Base-by-base conservation (phyloP, 2,113 vertebrate genomes). In the Oncorhynchus keta region DNA sequence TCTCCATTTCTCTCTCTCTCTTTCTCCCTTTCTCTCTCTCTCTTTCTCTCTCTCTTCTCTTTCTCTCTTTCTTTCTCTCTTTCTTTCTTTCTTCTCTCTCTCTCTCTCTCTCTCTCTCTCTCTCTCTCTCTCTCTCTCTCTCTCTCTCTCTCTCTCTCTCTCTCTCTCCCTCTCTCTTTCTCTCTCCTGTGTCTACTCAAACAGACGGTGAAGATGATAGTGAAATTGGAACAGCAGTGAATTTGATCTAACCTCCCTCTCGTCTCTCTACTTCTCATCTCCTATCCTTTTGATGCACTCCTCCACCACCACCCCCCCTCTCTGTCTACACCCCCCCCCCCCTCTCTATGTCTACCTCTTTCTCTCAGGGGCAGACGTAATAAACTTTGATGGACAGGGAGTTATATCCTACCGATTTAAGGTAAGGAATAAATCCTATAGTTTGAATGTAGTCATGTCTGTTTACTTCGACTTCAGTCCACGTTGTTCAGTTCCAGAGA, bases 371-470 rank as follows among this genome's bases (percentile, higher is more conserved):
- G 93, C 97, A 1, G 97, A 98, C 70, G 95, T 98, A 83, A 98
- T 99, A 93, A 98, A 97, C 91, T 99, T 99, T 84, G 97, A 99
- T 80, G 98, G 98, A 72, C 95, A 97, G 22, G 96, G 95, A 67
- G 96, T 97, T 68, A 93, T 99, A 74, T 96, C 97, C 0, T 99
- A 99, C 84, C 95, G 97, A 87, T 99, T 99, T 87, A 96, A 95
- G 90, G 91, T 92, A 85, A 55, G 51, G 1, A 55, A 18, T 16
- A 55, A 18, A 55, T 55, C 3, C 4, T 5, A 1, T 55, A 4
- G 18, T 16, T 18, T 16, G 4, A 6, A 18, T 55, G 51, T 55
- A 16, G 51, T 18, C 12, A 51, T 51, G 11, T 55, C 12, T 55
- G 39, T 45, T 45, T 45, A 11, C 39, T 45, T 45, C 2, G 39